Percentiles rank a stretch among this genome's conserved stretches.
Conservation (phyloP, 2,797 vertebrate genomes). For the Sebastes alutus region DNA sequence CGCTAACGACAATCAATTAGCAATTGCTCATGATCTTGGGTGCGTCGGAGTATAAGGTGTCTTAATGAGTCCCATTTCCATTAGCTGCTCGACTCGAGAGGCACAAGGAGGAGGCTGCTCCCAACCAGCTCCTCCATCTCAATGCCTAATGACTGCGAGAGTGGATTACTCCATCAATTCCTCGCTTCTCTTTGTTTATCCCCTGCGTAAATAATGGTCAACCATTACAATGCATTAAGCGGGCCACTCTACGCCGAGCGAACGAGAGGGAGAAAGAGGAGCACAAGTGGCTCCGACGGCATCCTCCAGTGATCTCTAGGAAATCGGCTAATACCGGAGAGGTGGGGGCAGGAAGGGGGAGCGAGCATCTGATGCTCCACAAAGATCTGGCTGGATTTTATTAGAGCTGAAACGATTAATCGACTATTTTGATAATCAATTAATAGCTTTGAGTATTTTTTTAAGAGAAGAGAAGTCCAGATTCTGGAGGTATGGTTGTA, state of each 20-base stretch:
- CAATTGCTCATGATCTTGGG: constrained; percentile 79
- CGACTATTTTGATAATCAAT: too few species aligned
- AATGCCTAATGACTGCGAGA: constrained; percentile 79
- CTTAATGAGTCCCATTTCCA: constrained; percentile 83
- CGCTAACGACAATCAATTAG: constrained; percentile 83
- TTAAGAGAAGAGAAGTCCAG: too few species aligned
- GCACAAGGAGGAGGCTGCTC: constrained; percentile 74
- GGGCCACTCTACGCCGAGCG: constrained; percentile 60
- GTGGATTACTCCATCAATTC: constrained; percentile 83
- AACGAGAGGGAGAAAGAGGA: constrained; percentile 50
- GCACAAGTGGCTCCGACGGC: constrained; percentile 59
- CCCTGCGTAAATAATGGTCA: constrained; percentile 82
- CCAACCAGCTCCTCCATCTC: constrained; percentile 74
- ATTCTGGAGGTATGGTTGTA: too few species aligned
- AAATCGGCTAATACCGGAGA: constrained; percentile 61
- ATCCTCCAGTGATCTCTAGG: constrained; percentile 66
- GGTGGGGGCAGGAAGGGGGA: not conserved
- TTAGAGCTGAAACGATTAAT: too few species aligned
- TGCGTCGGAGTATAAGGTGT: constrained; percentile 77
- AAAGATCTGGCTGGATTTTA: constrained; percentile 7
- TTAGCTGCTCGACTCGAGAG: constrained; percentile 79
- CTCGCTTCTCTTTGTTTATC: constrained; percentile 82
- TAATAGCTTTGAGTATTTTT: too few species aligned
- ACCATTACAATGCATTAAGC: constrained; percentile 83
- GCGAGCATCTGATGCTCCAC: constrained; percentile 5